These are phyloP conservation scores for Heterotilapia buettikoferi DNA, from an alignment of 2,113 vertebrate genomes.

Conservation along the genomic window DNA sequence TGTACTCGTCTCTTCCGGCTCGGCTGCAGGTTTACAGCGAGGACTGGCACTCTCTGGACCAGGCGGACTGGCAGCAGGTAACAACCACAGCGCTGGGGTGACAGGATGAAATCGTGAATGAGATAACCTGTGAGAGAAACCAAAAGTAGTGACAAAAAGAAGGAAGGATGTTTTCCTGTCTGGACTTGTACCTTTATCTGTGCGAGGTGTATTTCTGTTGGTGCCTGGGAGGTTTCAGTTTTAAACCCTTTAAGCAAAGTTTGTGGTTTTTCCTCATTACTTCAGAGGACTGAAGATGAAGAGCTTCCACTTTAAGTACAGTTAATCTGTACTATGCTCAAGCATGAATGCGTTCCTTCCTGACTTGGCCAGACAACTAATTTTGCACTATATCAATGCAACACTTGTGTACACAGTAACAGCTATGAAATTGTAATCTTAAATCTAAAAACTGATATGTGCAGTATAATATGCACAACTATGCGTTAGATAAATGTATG, in stretches of 20 bases:
- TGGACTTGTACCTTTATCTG: neutral
- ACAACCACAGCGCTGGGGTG: neutral
- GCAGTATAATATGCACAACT: neutral
- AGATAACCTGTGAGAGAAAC: neutral
- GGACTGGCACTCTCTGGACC: slow-evolving; percentile 87
- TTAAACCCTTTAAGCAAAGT: neutral
- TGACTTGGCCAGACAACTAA: neutral
- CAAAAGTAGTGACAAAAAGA: neutral
- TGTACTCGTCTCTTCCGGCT: slow-evolving; percentile 91
- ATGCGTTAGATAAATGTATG: neutral
- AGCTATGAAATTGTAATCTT: accelerated
- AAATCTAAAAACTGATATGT: neutral
- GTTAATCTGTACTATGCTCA: neutral
- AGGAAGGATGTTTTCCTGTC: neutral
- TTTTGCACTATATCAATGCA: neutral
- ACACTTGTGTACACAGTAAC: neutral
- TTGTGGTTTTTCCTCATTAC: neutral
- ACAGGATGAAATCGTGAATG: neutral
- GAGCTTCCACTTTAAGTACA: neutral
- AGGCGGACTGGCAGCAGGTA: slow-evolving; percentile 82
- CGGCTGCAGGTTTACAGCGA: slow-evolving; percentile 87
- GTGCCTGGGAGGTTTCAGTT: neutral
- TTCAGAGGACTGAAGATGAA: neutral
- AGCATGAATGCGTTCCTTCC: neutral
- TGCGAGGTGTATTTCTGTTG: neutral